Percentiles rank a stretch among this genome's conserved stretches.
These are phyloP conservation scores for Channa argus DNA, from an alignment of 2,113 vertebrate species.

Conservation along the genomic window DNA sequence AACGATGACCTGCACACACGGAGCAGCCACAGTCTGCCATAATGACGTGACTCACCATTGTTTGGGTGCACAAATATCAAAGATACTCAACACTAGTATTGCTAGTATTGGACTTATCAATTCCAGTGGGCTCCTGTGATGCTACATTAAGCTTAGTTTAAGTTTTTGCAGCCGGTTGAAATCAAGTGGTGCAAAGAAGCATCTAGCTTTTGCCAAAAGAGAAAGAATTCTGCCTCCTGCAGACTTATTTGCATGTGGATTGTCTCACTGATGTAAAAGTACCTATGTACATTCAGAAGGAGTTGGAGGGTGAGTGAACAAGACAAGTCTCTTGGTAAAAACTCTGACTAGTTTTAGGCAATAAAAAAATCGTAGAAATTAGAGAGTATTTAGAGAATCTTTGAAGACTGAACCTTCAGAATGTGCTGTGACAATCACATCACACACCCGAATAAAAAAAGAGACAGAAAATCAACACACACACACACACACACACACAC, in stretches of 20 bases:
- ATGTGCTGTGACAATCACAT: conserved; percentile 46
- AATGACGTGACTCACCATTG: conserved; percentile 44
- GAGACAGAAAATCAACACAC: conserved; percentile 28
- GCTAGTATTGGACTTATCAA: no score
- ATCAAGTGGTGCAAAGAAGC: no score
- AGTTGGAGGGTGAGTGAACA: no score
- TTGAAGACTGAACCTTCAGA: conserved; percentile 16
- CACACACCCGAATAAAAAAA: background rate
- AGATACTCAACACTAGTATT: background rate
- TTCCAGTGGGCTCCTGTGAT: no score
- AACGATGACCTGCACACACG: conserved; percentile 41
- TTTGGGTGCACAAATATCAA: conserved; percentile 8
- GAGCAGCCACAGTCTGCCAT: background rate
- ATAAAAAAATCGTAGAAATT: background rate
- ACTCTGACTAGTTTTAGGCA: background rate
- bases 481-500: conserved; percentile 10
- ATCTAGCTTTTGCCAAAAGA: no score
- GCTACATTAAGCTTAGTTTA: no score
- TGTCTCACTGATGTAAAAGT: no score
- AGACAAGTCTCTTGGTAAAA: no score
- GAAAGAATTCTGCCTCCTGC: no score
- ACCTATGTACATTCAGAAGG: no score
- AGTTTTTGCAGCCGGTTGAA: no score
- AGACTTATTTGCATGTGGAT: no score
- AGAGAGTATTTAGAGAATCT: conserved; percentile 6